A percentile compares a stretch with the other conserved stretches of the same genome.
phyloP scores from a whole-genome alignment of 2,888 invertebrate genomes.

The Heliconius ismenius region DNA sequence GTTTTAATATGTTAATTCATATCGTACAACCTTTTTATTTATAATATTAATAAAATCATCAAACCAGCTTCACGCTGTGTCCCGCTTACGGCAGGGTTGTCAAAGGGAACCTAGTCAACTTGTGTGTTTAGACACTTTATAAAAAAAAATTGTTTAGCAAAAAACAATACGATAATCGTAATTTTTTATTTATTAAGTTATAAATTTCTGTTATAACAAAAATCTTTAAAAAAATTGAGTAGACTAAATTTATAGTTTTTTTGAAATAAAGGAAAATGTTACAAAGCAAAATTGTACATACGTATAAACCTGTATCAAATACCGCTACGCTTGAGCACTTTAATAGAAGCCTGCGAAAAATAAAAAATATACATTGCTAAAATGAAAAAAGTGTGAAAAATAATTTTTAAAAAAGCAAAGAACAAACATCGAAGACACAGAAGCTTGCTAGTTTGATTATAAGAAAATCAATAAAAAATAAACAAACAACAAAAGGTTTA shows the following conservation, averaged over 20 bases:
- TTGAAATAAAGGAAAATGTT: not conserved
- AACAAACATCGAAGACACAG: not conserved
- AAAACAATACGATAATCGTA: no score
- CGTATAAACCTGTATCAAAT: constrained; percentile 44
- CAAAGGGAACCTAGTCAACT: no score
- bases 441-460: constrained; percentile 4
- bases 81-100: no score
- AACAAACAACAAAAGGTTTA: not conserved
- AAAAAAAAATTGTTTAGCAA: no score
- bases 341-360: constrained; percentile 68
- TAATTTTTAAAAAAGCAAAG: not conserved
- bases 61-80: no score
- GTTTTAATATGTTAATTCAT: no score
- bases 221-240: no score
- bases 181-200: no score
- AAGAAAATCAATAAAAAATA: not conserved
- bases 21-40: no score
- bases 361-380: constrained; percentile 47
- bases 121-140: no score
- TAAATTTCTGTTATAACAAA: no score
- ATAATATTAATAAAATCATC: no score
- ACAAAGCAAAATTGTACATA: constrained; percentile 47
- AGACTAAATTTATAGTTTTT: not conserved
- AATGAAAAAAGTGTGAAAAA: not conserved
- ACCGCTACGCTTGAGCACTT: constrained; percentile 45